phyloP scores from a whole-genome alignment of 2,797 vertebrate species.

The Rallus crepitans region DNA sequence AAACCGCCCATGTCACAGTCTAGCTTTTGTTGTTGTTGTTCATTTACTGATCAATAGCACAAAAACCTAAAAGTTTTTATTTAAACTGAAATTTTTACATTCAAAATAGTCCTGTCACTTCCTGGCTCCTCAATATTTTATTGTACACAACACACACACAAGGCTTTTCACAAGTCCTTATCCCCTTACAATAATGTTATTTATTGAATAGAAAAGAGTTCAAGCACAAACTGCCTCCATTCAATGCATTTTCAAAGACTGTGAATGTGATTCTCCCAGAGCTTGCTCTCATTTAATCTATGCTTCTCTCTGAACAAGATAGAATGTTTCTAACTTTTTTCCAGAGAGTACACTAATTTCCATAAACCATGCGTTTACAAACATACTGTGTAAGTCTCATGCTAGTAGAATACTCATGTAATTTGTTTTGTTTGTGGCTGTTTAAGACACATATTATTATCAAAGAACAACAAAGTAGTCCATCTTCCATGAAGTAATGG shows the following conservation, averaged over 20 bases:
- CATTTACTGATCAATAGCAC: background rate
- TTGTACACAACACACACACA: background rate
- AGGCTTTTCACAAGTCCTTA: background rate
- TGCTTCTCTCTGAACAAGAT: background rate
- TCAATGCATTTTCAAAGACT: background rate
- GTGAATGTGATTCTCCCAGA: background rate
- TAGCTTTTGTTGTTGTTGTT: too few species aligned
- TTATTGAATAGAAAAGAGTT: background rate
- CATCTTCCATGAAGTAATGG: background rate
- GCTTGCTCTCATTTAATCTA: background rate
- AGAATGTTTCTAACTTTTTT: background rate
- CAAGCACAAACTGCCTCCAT: background rate
- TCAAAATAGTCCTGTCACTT: background rate
- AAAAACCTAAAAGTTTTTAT: background rate
- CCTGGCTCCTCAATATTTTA: background rate
- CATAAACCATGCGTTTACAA: background rate
- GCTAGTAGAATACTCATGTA: background rate
- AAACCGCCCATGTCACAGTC: background rate
- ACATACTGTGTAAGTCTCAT: background rate
- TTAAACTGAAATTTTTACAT: background rate
- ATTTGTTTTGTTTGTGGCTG: background rate
- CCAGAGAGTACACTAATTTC: background rate
- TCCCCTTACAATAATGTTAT: background rate
- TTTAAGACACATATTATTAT: background rate
- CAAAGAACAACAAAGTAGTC: background rate